Evolutionary conservation across 2,113 vertebrate genomes (phyloP), one percentile per base, ranked within the genome.

Genomic region (Rhinogobius similis): DNA sequence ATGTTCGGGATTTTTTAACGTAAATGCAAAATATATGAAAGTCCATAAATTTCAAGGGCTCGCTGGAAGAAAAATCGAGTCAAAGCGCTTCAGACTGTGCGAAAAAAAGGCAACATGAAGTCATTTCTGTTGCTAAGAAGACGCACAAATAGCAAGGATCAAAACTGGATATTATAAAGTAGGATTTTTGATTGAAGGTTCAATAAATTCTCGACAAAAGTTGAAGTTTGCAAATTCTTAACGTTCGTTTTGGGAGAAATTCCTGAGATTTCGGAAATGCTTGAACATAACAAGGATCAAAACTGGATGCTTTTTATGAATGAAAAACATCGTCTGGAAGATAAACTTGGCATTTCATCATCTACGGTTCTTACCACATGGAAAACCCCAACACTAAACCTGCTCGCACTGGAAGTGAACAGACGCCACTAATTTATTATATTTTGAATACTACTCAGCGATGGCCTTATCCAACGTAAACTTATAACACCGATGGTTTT

Each of bases 371-470:
- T n/a, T n/a, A n/a, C n/a, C n/a, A n/a, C n/a, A 29, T 3, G 12
- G 27, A 74, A 56, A 24, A 44, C 9, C 16, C 11, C 32, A 64
- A 73, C 75, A 71, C 78, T 84, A 73, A 36, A 36, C 3, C 39
- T 21, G 32, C 32, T 39, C 36, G 20, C 21, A 29, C 44, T 64
- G 48, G 67, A n/a, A 43, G 53, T 62, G 55, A 63, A 67, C 39
- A 43, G 27, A 65, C 21, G 66, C 18, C 67, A 36, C 59, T 43
- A 44, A 67, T 71, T 55, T 24, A 26, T 56, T 62, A 39, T 62
- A 2, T 48, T 61, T 67, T 76, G 43, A 68, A 32, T 70, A 21
- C 48, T 43, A 62, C 32, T 24, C 38, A 74, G 67, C 38, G 32
- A 52, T 20, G 18, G 20, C 41, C 43, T 18, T 5, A 52, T 52